Conservation (phyloP, 2,113 vertebrate species). For the Lepisosteus oculatus region DNA sequence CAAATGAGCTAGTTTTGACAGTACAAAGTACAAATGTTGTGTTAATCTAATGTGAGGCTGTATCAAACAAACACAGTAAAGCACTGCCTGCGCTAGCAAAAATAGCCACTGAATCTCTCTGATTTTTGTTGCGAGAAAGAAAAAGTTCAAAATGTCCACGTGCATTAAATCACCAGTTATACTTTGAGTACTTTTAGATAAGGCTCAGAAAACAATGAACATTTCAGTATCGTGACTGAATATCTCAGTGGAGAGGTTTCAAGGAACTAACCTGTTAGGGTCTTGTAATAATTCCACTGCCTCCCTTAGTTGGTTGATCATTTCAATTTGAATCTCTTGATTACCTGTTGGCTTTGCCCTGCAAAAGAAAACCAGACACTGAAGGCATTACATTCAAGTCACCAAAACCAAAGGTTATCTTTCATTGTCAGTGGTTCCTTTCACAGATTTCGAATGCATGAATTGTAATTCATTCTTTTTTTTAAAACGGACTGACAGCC, state of each 20-base stretch:
- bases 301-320: constrained; percentile 85
- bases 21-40: no score
- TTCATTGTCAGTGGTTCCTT: no score
- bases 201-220: neutral
- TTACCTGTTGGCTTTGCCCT: constrained; percentile 69
- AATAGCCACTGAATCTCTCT: no score
- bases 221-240: neutral
- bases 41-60: no score
- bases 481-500: no score
- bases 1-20: no score
- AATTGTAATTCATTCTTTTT: no score
- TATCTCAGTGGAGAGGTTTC: neutral
- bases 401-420: neutral
- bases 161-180: neutral
- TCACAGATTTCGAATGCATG: no score
- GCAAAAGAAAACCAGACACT: constrained; percentile 27
- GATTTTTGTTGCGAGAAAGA: neutral
- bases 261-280: constrained; percentile 68
- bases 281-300: constrained; percentile 83
- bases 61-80: no score
- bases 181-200: no score
- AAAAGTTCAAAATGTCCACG: neutral
- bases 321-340: constrained; percentile 63
- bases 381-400: neutral
- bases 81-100: no score